Evolutionary conservation across 2,797 vertebrate genomes (phyloP).

Genomic region (Ptychadena robeensis): DNA sequence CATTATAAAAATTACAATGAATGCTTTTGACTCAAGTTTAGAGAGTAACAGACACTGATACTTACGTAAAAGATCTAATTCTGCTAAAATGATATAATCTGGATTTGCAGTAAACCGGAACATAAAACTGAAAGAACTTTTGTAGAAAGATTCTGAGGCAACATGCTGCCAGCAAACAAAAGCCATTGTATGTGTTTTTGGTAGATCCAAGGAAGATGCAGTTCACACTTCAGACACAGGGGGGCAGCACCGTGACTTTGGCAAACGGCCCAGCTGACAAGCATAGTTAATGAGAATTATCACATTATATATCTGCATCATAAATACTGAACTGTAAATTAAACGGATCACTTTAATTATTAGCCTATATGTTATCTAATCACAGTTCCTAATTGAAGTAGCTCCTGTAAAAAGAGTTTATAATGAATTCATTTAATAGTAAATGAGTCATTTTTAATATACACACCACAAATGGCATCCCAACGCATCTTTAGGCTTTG

Average conservation of each 20-base stretch:
- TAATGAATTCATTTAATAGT: no score
- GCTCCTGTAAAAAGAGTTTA: no score
- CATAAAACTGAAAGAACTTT: not conserved
- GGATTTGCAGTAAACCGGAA: not conserved
- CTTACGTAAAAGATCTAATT: no score
- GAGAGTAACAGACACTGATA: no score
- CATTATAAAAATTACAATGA: not conserved
- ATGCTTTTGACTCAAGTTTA: not conserved
- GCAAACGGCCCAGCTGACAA: not conserved
- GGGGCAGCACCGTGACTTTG: constrained; percentile 12
- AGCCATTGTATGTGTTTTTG: not conserved
- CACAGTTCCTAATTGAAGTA: not conserved
- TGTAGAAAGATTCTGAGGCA: not conserved
- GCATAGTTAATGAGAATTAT: not conserved
- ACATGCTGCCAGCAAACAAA: not conserved
- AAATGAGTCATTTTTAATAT: no score
- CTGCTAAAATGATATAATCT: not conserved
- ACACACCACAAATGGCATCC: no score
- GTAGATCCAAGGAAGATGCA: not conserved
- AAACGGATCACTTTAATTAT: not conserved
- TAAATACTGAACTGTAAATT: constrained; percentile 13
- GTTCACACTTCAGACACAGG: not conserved
- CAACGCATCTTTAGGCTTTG: no score
- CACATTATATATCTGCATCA: not conserved
- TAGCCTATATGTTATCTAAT: not conserved